A percentile compares a stretch with the other conserved stretches of the same genome.
phyloP scores from a whole-genome alignment of 1,140 invertebrate species.

The Ceratina australensis region DNA sequence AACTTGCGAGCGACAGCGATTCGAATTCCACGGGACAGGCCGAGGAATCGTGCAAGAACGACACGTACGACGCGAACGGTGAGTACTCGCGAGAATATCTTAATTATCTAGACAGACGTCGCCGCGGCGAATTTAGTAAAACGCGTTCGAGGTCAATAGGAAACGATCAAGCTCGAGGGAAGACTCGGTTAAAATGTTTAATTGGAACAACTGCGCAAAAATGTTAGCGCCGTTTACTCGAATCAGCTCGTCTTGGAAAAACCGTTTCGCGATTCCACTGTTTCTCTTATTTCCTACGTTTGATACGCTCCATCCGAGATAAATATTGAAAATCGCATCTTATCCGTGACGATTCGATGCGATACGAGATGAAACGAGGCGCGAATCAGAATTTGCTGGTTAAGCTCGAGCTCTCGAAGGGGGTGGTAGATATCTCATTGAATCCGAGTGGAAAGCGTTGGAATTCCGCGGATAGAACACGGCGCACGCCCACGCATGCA shows the following conservation, averaged over 20 bases:
- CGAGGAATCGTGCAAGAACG: slow-evolving; percentile 26
- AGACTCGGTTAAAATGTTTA: slow-evolving; percentile 18
- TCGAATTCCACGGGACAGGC: not conserved
- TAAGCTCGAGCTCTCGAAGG: too few relatives aligned
- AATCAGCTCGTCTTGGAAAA: not conserved
- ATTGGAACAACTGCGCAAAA: slow-evolving; percentile 18
- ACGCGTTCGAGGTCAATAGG: slow-evolving; percentile 32
- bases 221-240: slow-evolving; percentile 8
- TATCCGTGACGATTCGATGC: not conserved
- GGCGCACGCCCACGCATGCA: slow-evolving; percentile 48
- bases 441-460: not conserved
- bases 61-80: slow-evolving; percentile 55
- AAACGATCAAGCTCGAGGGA: slow-evolving; percentile 29
- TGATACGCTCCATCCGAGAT: too few relatives aligned
- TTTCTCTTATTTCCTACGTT: not conserved
- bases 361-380: not conserved
- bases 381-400: too few relatives aligned
- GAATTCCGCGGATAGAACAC: slow-evolving; percentile 43
- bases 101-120: not conserved
- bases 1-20: slow-evolving; percentile 7
- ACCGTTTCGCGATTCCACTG: too few relatives aligned
- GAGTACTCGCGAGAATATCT: slow-evolving; percentile 29
- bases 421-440: not conserved
- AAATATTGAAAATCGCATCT: not conserved
- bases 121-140: slow-evolving; percentile 38